Conservation (phyloP, 1,140 invertebrate genomes). For the Phocides pigmalion region DNA sequence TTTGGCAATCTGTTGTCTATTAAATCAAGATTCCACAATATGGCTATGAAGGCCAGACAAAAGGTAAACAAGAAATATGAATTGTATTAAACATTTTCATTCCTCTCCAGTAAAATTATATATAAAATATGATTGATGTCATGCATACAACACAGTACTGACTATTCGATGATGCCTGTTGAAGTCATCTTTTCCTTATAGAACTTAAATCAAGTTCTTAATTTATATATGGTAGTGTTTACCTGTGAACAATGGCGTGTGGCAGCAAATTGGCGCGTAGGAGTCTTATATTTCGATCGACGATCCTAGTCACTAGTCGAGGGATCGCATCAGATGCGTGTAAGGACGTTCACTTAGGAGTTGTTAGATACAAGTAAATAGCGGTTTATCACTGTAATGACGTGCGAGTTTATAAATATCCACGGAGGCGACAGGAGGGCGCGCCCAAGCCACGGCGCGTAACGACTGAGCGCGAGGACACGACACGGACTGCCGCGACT, state of each 20-base stretch:
- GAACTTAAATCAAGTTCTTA: background rate
- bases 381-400: conserved; percentile 61
- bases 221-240: conserved; percentile 4
- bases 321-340: background rate
- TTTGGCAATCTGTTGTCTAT: conserved; percentile 10
- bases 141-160: background rate
- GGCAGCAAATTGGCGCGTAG: background rate
- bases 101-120: background rate
- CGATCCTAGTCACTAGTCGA: conserved; percentile 5
- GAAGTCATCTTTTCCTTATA: conserved; percentile 1
- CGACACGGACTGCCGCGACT: conserved; percentile 31
- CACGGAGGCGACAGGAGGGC: conserved; percentile 70
- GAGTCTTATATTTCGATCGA: background rate
- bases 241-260: conserved; percentile 5
- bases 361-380: conserved; percentile 49
- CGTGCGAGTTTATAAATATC: conserved; percentile 73
- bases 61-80: conserved; percentile 3
- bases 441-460: conserved; percentile 56
- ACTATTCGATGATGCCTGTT: background rate
- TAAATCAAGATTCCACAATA: conserved; percentile 5
- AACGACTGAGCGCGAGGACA: conserved; percentile 55
- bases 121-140: background rate
- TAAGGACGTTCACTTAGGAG: conserved; percentile 22
- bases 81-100: background rate
- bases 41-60: background rate